Conservation (phyloP, 2,113 vertebrate genomes). For the Poecilia latipinna region DNA sequence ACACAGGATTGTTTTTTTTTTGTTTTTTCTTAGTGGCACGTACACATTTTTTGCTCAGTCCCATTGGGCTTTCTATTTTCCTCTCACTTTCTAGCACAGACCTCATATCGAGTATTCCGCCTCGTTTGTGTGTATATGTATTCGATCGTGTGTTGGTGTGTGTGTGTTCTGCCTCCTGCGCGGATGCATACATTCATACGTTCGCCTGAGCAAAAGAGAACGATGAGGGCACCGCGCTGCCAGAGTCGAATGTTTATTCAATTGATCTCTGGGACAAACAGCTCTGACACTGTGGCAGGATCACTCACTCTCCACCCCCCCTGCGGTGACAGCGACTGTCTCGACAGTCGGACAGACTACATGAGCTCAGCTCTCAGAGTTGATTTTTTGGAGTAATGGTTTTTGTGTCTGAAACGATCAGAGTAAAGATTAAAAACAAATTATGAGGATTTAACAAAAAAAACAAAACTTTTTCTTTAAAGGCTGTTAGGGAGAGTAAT, state of each 20-base stretch:
- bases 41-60: background rate
- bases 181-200: slow-evolving; percentile 60
- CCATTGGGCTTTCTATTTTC: background rate
- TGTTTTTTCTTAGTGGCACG: background rate
- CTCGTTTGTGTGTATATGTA: background rate
- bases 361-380: background rate
- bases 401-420: background rate
- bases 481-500: background rate
- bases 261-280: slow-evolving; percentile 75
- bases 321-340: slow-evolving; percentile 13
- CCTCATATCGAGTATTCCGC: background rate
- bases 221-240: slow-evolving; percentile 28
- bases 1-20: background rate
- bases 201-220: slow-evolving; percentile 30
- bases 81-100: slow-evolving; percentile 1
- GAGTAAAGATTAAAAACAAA: background rate
- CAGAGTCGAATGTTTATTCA: slow-evolving; percentile 76
- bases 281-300: slow-evolving; percentile 36
- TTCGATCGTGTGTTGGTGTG: background rate
- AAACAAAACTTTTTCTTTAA: background rate
- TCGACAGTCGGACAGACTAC: slow-evolving; percentile 13
- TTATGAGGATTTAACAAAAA: background rate
- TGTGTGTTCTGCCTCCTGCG: background rate
- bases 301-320: slow-evolving; percentile 6
- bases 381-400: background rate